Base-by-base conservation (phyloP, 2,797 vertebrate genomes). In the Sebastes baramenuke region DNA sequence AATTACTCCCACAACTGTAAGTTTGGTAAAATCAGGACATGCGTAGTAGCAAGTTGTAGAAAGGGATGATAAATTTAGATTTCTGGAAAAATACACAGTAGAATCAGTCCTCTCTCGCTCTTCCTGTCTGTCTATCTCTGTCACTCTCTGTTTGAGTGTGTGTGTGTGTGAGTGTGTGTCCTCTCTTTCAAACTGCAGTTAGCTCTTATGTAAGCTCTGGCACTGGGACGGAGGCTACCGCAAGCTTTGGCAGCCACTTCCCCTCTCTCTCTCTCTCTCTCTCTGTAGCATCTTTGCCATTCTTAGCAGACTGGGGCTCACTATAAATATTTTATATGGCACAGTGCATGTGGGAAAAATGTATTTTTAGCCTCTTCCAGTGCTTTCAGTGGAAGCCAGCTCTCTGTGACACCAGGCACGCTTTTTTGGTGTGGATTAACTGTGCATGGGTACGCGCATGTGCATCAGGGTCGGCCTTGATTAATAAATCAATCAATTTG, bases 271-370 rank as follows among this genome's bases (percentile, higher is more conserved):
- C 73, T 71, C 29, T 11, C 74, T 67, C 59, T 80, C 79, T 69
- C 46, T 71, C 70, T 64, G 64, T 83, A 74, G 86, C 92, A 88
- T 94, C 89, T 93, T 89, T 92, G 88, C 88, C 92, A 93, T 92
- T 90, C 90, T 91, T 81, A 94, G 92, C 93, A 93, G 93, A 95
- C 93, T 88, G 82, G 90, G 88, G 88, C 81, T 90, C 83, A 88
- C 94, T 95, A 95, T 96, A 95, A 96, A 96, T 96, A 95, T 96
- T 96, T 95, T 89, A 96, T 95, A 95, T 95, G 91, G 95, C 94
- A 95, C 94, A 94, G 95, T 88, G 87, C 95, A 95, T 90, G 93
- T 95, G 95, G 94, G 95, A 94, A 95, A 93, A 91, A 94, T 81
- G 6, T 96, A 96, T 96, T 95, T 95, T 95, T 95, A 95, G 95